Conservation (phyloP, 2,113 vertebrate genomes). For the Zosterops japonicus region DNA sequence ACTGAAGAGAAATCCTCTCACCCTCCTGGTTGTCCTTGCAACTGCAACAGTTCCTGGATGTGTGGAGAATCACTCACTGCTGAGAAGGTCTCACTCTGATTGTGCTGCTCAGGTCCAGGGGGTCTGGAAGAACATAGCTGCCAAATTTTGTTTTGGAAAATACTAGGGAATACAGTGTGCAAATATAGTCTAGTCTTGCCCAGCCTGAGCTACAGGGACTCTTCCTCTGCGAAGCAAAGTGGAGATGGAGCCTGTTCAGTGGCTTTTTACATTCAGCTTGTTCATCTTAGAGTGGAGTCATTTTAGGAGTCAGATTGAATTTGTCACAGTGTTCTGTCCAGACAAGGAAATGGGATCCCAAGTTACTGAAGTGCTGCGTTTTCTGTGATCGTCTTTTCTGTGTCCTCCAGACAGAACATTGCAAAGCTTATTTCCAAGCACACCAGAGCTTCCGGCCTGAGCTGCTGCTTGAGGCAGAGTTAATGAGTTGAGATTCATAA, state of each 20-base stretch:
- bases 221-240: background rate
- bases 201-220: background rate
- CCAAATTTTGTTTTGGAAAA: background rate
- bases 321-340: background rate
- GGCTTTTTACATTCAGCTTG: background rate
- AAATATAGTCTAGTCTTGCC: background rate
- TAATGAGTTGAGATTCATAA: background rate
- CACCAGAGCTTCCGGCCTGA: background rate
- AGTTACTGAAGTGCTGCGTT: rapidly evolving
- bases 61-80: background rate
- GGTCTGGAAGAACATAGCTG: background rate
- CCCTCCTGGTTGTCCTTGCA: background rate
- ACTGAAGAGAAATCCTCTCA: background rate
- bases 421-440: background rate
- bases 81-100: background rate
- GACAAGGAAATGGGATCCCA: background rate
- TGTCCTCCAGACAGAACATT: background rate
- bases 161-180: background rate
- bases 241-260: background rate
- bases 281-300: background rate
- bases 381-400: background rate
- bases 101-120: background rate
- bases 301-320: background rate
- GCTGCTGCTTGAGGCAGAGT: background rate
- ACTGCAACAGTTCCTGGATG: background rate